phyloP scores from a whole-genome alignment of 2,888 invertebrate species.

The Eristalis intricaria region DNA sequence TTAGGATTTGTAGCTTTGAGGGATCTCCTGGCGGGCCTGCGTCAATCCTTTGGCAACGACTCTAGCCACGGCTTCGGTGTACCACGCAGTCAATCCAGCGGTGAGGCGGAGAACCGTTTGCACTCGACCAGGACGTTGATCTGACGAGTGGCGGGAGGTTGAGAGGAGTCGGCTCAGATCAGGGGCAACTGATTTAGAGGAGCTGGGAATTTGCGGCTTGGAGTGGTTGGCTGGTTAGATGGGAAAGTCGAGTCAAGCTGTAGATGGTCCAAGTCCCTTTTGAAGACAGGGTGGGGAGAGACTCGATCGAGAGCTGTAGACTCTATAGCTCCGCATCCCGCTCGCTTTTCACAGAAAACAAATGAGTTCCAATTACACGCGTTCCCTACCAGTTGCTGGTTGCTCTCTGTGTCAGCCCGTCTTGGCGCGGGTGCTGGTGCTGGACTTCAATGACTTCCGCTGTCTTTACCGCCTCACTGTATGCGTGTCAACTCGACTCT shows the following conservation, averaged over 20 bases:
- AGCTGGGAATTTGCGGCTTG: too few species aligned
- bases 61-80: background rate
- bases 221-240: too few species aligned
- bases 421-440: slow-evolving; percentile 20
- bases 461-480: background rate
- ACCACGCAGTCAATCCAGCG: background rate
- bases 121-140: background rate
- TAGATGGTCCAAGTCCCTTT: too few species aligned
- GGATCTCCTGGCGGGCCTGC: background rate
- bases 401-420: background rate
- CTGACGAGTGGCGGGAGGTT: background rate
- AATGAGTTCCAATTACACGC: slow-evolving; percentile 48
- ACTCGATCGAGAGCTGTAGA: too few species aligned
- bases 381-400: slow-evolving; percentile 29
- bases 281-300: too few species aligned
- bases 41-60: background rate
- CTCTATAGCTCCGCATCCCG: too few species aligned
- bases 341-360: slow-evolving; percentile 14
- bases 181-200: background rate
- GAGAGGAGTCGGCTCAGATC: background rate
- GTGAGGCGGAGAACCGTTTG: background rate
- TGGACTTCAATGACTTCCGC: slow-evolving; percentile 22
- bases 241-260: too few species aligned
- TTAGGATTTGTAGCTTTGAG: background rate
- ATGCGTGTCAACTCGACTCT: too few species aligned